Conservation (phyloP, 2,888 invertebrate genomes). For the Halictus quadricinctus region DNA sequence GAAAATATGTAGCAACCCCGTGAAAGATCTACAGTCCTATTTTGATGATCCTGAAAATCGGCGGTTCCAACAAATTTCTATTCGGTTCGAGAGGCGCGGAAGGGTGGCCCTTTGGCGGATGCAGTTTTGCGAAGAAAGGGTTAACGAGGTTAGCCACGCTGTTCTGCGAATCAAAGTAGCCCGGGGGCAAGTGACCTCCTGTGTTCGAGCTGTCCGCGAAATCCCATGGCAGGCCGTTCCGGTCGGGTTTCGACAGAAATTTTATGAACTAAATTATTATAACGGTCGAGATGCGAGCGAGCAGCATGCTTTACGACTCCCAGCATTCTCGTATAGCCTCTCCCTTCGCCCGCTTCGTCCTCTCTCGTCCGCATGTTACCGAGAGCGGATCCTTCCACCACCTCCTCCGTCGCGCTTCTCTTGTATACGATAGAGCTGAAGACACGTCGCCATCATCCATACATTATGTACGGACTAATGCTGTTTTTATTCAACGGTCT, state of each 20-base stretch:
- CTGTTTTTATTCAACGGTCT: conserved; percentile 80
- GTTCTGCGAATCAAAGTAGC: conserved; percentile 39
- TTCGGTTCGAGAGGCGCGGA: too few relatives aligned
- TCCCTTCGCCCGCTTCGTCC: conserved; percentile 65
- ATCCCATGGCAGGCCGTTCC: conserved; percentile 41
- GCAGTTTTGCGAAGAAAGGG: neutral
- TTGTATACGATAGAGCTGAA: conserved; percentile 47
- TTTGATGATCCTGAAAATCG: too few relatives aligned
- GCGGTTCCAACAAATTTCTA: too few relatives aligned
- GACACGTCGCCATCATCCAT: conserved; percentile 76
- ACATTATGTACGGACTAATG: conserved; percentile 82
- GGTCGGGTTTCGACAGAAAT: conserved; percentile 65
- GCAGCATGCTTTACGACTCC: conserved; percentile 77
- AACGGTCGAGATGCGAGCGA: conserved; percentile 70
- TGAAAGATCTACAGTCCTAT: too few relatives aligned
- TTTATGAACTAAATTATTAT: conserved; percentile 79
- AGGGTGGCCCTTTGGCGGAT: too few relatives aligned
- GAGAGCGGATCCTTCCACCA: conserved; percentile 25
- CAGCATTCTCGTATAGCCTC: conserved; percentile 76
- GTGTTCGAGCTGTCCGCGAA: conserved; percentile 46
- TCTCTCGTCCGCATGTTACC: conserved; percentile 53
- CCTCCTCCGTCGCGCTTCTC: conserved; percentile 16
- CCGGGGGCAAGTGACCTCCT: conserved; percentile 36
- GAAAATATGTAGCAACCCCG: too few relatives aligned
- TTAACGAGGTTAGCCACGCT: conserved; percentile 29